Evolutionary conservation across 2,888 invertebrate genomes (phyloP).

Genomic region (Drosophila neutralis): DNA sequence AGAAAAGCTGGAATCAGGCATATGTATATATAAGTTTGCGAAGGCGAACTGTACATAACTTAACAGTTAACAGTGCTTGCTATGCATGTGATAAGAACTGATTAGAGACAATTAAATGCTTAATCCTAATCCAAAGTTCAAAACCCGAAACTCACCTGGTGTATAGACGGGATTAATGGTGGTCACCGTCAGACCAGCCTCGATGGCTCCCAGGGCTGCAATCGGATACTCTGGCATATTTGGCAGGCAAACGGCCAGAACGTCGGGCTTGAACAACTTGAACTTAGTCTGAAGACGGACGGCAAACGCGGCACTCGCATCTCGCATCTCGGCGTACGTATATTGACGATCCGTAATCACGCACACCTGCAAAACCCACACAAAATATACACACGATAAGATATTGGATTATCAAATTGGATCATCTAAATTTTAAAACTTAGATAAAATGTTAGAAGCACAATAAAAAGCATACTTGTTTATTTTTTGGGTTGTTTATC

Average conservation of each 20-base stretch:
- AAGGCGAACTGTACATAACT: no score
- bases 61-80: background rate
- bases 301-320: slow-evolving; percentile 88
- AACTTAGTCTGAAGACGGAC: slow-evolving; percentile 88
- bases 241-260: slow-evolving; percentile 89
- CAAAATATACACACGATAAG: background rate
- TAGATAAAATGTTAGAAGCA: background rate
- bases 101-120: slow-evolving; percentile 30
- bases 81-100: slow-evolving; percentile 26
- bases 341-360: slow-evolving; percentile 89
- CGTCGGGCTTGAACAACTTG: slow-evolving; percentile 88
- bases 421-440: background rate
- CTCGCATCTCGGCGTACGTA: slow-evolving; percentile 89
- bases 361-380: slow-evolving; percentile 87
- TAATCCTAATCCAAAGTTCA: slow-evolving; percentile 19
- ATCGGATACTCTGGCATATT: slow-evolving; percentile 91
- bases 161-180: slow-evolving; percentile 92
- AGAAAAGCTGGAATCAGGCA: no score
- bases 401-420: background rate
- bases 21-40: no score
- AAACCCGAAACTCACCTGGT: slow-evolving; percentile 84
- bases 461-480: background rate
- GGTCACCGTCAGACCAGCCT: slow-evolving; percentile 89
- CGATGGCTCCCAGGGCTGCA: slow-evolving; percentile 88
- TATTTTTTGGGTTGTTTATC: background rate